phyloP scores from a whole-genome alignment of 1,140 invertebrate genomes.

The Cydia splendana region DNA sequence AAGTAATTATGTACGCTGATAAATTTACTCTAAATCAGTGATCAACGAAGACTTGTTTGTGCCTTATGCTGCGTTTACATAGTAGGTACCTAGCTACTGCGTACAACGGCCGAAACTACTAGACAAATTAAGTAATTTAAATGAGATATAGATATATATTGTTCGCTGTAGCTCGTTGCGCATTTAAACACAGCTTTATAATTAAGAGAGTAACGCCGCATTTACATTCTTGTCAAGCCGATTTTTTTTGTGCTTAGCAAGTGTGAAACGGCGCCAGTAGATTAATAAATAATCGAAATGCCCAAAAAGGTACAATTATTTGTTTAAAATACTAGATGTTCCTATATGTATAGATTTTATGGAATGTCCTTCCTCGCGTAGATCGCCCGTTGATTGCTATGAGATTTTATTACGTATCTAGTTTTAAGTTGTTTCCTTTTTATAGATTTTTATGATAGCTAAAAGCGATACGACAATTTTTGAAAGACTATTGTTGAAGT shows the following conservation, averaged over 20 bases:
- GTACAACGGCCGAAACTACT: not conserved
- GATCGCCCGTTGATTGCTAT: constrained; percentile 39
- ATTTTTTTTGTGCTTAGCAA: not conserved
- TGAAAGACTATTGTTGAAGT: constrained; percentile 74
- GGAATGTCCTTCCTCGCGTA: constrained; percentile 3
- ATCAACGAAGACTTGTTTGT: constrained; percentile 7
- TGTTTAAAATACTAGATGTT: not conserved
- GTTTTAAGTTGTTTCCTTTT: constrained; percentile 46
- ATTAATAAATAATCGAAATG: no score
- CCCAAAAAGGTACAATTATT: constrained; percentile 3
- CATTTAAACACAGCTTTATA: not conserved
- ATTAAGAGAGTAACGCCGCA: not conserved
- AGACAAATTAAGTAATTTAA: no score
- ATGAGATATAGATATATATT: no score
- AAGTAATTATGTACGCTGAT: not conserved
- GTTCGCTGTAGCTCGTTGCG: not conserved
- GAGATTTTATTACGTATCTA: constrained; percentile 46
- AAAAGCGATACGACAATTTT: constrained; percentile 69
- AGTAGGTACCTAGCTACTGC: not conserved
- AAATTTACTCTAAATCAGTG: constrained; percentile 25
- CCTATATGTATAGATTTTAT: constrained; percentile 17
- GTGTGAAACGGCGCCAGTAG: not conserved
- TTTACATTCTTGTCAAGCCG: not conserved
- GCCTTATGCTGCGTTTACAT: not conserved
- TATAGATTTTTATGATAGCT: constrained; percentile 66